Evolutionary conservation across 2,888 invertebrate species (phyloP).

Genomic region (Petrolisthes manimaculis): DNA sequence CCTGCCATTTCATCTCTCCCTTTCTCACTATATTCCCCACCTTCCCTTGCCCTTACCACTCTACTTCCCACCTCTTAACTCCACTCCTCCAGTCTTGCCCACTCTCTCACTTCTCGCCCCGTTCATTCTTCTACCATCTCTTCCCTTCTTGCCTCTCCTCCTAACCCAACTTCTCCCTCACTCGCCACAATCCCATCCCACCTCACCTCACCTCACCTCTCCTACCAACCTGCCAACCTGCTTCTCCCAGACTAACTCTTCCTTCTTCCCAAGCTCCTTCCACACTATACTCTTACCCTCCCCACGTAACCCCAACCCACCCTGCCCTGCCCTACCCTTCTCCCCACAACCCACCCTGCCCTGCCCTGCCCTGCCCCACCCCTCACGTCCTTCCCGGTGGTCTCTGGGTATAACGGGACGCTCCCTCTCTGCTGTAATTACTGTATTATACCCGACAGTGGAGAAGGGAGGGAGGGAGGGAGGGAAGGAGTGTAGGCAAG

Average conservation of each 20-base stretch:
- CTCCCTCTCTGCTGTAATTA: neutral
- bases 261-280: no score
- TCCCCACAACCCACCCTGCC: no score
- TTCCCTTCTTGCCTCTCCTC: neutral
- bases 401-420: neutral
- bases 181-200: neutral
- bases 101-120: no score
- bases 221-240: neutral
- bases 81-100: no score
- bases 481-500: no score
- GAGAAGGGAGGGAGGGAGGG: neutral
- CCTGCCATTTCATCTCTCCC: neutral
- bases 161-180: neutral
- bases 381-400: neutral
- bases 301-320: no score
- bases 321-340: no score
- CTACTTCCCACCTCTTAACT: neutral
- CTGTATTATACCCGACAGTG: neutral
- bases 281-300: no score
- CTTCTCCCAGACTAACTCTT: no score
- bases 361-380: no score
- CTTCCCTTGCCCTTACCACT: neutral
- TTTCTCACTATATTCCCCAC: neutral
- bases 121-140: neutral
- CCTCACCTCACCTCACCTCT: neutral